These are phyloP conservation scores for Paguma larvata DNA, from an alignment of 2,797 vertebrate species.

Conservation along the genomic window DNA sequence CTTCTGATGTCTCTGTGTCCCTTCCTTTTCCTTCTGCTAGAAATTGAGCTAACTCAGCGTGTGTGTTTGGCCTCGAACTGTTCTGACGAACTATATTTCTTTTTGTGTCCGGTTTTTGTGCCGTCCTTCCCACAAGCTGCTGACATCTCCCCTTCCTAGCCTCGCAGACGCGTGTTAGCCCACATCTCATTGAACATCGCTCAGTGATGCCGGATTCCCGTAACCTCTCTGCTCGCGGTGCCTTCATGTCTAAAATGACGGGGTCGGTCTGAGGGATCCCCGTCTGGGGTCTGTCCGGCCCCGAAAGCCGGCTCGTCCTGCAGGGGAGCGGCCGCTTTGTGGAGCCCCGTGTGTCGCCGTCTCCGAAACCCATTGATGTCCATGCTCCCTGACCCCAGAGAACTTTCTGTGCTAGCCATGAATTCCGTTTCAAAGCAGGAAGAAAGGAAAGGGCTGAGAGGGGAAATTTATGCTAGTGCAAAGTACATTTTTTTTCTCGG, in stretches of 20 bases:
- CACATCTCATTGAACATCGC: neutral
- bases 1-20: neutral
- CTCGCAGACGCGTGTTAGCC: neutral
- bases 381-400: neutral
- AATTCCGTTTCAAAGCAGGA: conserved; percentile 9
- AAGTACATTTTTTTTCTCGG: neutral
- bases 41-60: neutral
- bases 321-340: neutral
- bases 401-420: neutral
- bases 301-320: neutral
- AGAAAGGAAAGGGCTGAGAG: neutral
- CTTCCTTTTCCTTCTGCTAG: neutral
- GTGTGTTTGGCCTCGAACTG: conserved; percentile 1
- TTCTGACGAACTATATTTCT: neutral
- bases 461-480: neutral
- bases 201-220: neutral
- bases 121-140: neutral
- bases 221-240: neutral
- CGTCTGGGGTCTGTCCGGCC: neutral
- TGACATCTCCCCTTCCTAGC: neutral
- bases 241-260: conserved; percentile 16
- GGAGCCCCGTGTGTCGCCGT: neutral
- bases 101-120: neutral
- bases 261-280: neutral
- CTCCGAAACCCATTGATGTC: neutral